These are phyloP conservation scores for Ceratotherium simum DNA, from an alignment of 2,113 vertebrate species.

Conservation along the genomic window DNA sequence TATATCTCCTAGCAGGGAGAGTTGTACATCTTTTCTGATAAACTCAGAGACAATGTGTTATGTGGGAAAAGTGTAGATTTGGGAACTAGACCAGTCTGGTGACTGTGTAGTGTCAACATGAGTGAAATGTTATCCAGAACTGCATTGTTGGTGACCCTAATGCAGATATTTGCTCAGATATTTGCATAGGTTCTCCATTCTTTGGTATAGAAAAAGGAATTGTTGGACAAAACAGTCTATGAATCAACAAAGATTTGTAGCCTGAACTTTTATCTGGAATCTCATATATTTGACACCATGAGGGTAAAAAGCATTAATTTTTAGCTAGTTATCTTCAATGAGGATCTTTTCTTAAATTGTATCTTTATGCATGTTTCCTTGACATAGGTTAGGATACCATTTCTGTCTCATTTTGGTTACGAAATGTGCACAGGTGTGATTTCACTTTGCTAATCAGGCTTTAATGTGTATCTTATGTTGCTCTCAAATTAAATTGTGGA, in stretches of 20 bases:
- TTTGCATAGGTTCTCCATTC: background rate
- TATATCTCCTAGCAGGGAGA: background rate
- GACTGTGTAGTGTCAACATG: background rate
- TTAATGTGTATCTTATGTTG: background rate
- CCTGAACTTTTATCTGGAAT: background rate
- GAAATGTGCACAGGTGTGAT: background rate
- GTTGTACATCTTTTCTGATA: background rate
- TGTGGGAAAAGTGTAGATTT: background rate
- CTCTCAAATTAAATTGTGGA: background rate
- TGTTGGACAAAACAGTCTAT: background rate
- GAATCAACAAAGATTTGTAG: background rate
- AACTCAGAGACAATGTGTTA: background rate
- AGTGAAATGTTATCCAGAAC: background rate
- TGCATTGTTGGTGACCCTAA: background rate
- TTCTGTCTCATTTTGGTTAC: background rate
- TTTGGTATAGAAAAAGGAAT: background rate
- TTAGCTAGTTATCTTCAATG: background rate
- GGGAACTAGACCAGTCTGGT: background rate
- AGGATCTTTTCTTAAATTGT: background rate
- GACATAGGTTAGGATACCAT: background rate
- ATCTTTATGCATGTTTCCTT: background rate
- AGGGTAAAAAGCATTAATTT: background rate
- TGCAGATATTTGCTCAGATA: background rate
- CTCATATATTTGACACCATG: background rate
- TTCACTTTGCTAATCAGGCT: background rate